Evolutionary conservation across 2,113 vertebrate species (phyloP).

Genomic region (Bubo bubo): DNA sequence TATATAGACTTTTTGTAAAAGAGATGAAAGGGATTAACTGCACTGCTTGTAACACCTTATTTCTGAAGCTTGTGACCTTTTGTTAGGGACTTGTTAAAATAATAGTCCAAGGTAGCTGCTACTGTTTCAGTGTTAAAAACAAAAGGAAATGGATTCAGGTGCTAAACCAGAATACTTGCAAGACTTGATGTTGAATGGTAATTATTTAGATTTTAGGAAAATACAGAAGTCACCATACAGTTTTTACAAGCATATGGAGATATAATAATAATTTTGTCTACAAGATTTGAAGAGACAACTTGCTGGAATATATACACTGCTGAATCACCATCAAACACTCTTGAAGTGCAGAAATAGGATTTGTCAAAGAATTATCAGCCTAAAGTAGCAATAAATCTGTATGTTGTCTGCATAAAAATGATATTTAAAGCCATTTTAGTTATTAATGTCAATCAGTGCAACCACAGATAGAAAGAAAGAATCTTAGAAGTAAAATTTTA

Average conservation of each 20-base stretch:
- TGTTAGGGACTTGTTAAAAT: not conserved
- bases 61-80: not conserved
- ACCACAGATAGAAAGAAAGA: not conserved
- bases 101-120: not conserved
- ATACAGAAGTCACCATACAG: not conserved
- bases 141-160: not conserved
- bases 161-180: not conserved
- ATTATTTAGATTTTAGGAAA: not conserved
- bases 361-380: not conserved
- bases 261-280: not conserved
- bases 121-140: not conserved
- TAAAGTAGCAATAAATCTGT: not conserved
- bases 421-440: not conserved
- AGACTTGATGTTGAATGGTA: not conserved
- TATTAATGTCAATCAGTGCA: constrained; percentile 25
- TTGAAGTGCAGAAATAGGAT: not conserved
- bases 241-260: not conserved
- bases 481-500: not conserved
- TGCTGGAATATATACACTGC: not conserved
- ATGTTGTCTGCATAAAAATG: not conserved
- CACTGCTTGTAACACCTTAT: not conserved
- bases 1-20: not conserved
- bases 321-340: not conserved
- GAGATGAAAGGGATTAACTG: not conserved
- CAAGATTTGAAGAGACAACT: not conserved